These are phyloP conservation scores for Champsocephalus gunnari DNA, from an alignment of 2,797 vertebrate genomes.

Conservation along the genomic window DNA sequence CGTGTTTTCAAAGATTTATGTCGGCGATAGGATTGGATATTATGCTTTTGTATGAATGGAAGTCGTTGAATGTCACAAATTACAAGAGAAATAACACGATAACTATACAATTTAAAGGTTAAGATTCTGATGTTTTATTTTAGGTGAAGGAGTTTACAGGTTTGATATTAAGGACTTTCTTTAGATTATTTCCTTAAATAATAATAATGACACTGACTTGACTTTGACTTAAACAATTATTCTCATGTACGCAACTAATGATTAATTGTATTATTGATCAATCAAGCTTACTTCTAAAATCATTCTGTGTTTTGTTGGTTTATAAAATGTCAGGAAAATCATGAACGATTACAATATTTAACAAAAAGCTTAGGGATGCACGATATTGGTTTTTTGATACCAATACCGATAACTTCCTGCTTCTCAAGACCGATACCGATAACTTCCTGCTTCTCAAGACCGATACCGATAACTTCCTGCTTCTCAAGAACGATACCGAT, in stretches of 20 bases:
- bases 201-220: too few relatives aligned
- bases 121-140: neutral
- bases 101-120: too few relatives aligned
- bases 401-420: too few relatives aligned
- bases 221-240: neutral
- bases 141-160: neutral
- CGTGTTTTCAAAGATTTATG: constrained; percentile 19
- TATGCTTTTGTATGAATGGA: neutral
- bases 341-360: neutral
- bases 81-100: neutral
- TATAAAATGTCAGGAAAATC: neutral
- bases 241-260: neutral
- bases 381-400: too few relatives aligned
- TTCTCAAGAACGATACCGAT: too few relatives aligned
- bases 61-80: neutral
- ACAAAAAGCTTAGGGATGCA: neutral
- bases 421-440: too few relatives aligned
- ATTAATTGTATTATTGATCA: neutral
- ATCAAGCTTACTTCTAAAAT: neutral
- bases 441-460: too few relatives aligned
- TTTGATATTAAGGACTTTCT: neutral
- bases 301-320: neutral
- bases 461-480: too few relatives aligned
- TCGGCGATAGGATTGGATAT: neutral
- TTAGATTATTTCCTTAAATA: neutral